Evolutionary conservation across 2,113 vertebrate species (phyloP).

Genomic region (Triplophysa dalaica): DNA sequence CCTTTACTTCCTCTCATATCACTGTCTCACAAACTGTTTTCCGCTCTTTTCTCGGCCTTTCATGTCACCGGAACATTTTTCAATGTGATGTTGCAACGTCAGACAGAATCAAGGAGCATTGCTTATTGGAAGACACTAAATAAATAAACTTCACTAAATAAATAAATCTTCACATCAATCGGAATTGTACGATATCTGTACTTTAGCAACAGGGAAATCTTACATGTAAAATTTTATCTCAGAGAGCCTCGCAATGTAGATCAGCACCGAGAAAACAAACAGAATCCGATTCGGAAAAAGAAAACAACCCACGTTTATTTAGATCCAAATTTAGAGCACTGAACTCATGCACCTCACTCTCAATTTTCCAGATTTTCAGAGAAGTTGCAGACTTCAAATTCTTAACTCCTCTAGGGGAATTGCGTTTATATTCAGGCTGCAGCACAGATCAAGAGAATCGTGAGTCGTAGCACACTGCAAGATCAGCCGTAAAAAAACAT

Average conservation of each 20-base stretch:
- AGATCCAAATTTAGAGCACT: conserved; percentile 1
- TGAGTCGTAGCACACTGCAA: conserved; percentile 7
- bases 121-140: conserved; percentile 2
- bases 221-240: background rate
- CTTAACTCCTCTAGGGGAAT: background rate
- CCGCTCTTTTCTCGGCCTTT: background rate
- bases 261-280: conserved; percentile 1
- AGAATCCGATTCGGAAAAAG: background rate
- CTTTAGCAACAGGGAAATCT: background rate
- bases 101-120: conserved; percentile 24
- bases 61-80: background rate
- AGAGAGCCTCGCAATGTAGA: background rate
- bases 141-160: conserved; percentile 15
- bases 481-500: background rate
- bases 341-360: conserved; percentile 22
- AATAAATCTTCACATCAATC: conserved; percentile 18
- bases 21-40: background rate
- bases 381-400: conserved; percentile 16
- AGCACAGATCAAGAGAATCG: background rate
- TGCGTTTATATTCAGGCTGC: conserved; percentile 4
- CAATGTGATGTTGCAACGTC: conserved; percentile 10
- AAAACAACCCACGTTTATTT: background rate
- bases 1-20: background rate
- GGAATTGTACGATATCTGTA: conserved; percentile 2
- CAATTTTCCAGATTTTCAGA: conserved; percentile 5